Evolutionary conservation across 1,140 invertebrate species (phyloP), one percentile per base, ranked within the genome.

Genomic region (Drosophila triauraria): DNA sequence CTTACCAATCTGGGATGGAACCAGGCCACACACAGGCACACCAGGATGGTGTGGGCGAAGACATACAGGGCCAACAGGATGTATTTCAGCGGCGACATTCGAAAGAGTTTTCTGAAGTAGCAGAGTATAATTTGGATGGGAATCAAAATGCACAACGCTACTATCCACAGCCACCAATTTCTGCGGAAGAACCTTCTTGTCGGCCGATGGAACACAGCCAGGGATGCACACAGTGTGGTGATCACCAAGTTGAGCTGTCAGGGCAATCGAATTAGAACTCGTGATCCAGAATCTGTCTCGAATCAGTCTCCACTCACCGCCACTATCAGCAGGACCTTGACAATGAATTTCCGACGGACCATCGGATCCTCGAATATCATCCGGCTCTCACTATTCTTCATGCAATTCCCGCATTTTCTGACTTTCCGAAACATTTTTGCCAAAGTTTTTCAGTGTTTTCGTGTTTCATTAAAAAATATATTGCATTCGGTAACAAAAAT

Each of bases 301-400:
- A 40, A 15, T 7, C 53, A n/a, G 20, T 40, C 20, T n/a, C 13
- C 32, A 48, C 59, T 67, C n/a, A 67, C 63, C 20, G 42, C 57
- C 42, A 69, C 61, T 38, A 69, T 46, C 25, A 63, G 0, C 1
- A 69, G 10, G 9, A 69, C 67, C 38, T 46, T 67, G 27, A 23
- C 13, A 7, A 69, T 38, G 17, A 69, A 69, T 4, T 2, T n/a
- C 3, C 67, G 40, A 2, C 67, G 47, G 20, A 2, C 9, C n/a
- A 0, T 0, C 0, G 25, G 17, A 25, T 65, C 20, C 20, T 57
- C n/a, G 23, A 15, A 54, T 23, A 58, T 53, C 38, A 20, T 5
- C 0, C 23, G 4, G 6, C 3, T 10, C 2, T 40, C 17, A 12
- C 56, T 42, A 23, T 27, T n/a, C 0, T n/a, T 4, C 20, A 42